Conservation (phyloP, 2,797 vertebrate genomes). For the Muscicapa comitata region DNA sequence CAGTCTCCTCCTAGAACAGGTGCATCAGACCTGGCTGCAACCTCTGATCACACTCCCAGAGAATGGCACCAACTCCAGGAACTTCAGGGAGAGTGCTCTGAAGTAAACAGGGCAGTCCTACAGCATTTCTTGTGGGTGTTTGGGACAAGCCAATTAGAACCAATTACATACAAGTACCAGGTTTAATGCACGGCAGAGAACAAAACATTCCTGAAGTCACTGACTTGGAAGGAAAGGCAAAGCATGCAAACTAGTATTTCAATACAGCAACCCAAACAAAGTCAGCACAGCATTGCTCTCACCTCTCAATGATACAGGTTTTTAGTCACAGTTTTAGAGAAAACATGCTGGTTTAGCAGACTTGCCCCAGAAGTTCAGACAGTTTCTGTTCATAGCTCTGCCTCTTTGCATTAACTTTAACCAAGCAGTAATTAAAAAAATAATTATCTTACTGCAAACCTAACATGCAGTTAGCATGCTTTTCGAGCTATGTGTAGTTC, state of each 20-base stretch:
- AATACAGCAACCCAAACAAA: background rate
- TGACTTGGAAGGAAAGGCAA: slow-evolving; percentile 25
- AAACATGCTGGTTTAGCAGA: background rate
- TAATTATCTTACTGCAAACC: background rate
- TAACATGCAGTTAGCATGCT: background rate
- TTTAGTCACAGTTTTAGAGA: background rate
- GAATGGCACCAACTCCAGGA: background rate
- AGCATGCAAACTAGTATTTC: background rate
- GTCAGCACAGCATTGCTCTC: background rate
- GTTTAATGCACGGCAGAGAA: slow-evolving; percentile 48
- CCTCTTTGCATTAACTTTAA: background rate
- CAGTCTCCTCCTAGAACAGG: background rate
- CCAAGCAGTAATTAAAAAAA: background rate
- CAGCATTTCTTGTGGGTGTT: background rate
- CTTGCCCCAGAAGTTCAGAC: background rate
- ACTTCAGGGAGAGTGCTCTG: background rate
- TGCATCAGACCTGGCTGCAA: background rate
- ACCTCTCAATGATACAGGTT: background rate
- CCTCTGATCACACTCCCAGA: fast-evolving
- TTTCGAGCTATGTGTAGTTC: background rate
- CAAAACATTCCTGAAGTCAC: slow-evolving; percentile 37
- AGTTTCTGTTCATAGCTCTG: background rate
- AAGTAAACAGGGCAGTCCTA: background rate
- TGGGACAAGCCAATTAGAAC: slow-evolving; percentile 10
- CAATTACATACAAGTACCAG: background rate